Percentiles rank a stretch among this genome's conserved stretches.
Conservation (phyloP, 2,888 invertebrate species). For the Chesias legatella region DNA sequence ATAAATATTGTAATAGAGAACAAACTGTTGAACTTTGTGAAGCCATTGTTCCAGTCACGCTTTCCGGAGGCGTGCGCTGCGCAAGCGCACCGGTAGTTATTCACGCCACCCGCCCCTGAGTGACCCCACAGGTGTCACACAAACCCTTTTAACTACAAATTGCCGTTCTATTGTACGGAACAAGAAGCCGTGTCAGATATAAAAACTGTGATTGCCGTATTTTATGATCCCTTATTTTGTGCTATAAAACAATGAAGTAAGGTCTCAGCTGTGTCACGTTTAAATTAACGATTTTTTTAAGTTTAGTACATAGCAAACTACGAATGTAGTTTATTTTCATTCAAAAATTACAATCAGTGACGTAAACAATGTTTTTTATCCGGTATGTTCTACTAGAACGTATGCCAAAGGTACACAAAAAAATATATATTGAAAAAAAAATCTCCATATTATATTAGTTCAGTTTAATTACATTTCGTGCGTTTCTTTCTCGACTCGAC, state of each 20-base stretch:
- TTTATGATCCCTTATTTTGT: slow-evolving; percentile 17
- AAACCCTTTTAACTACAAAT: slow-evolving; percentile 44
- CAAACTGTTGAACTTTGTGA: slow-evolving; percentile 9
- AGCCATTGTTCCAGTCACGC: slow-evolving; percentile 26
- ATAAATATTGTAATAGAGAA: background rate
- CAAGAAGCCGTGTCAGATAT: slow-evolving; percentile 51
- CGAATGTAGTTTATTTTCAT: too few relatives aligned
- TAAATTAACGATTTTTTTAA: too few relatives aligned
- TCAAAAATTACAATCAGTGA: too few relatives aligned
- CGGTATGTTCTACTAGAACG: too few relatives aligned
- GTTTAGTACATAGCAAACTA: too few relatives aligned
- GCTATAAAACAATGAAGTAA: slow-evolving; percentile 20
- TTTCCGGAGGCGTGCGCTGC: slow-evolving; percentile 27
- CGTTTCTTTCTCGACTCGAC: slow-evolving; percentile 9
- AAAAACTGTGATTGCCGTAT: slow-evolving; percentile 28
- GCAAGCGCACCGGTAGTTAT: slow-evolving; percentile 43
- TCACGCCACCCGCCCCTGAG: slow-evolving; percentile 42
- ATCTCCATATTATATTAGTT: too few relatives aligned
- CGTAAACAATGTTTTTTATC: too few relatives aligned
- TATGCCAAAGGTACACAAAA: too few relatives aligned
- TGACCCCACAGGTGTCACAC: too few relatives aligned
- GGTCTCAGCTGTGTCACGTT: background rate
- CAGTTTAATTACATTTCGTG: slow-evolving; percentile 8
- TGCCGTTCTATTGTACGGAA: slow-evolving; percentile 52
- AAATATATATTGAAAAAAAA: too few relatives aligned